Evolutionary conservation across 2,113 vertebrate genomes (phyloP), one percentile per base, ranked within the genome.

Genomic region (Eclectus roratus): DNA sequence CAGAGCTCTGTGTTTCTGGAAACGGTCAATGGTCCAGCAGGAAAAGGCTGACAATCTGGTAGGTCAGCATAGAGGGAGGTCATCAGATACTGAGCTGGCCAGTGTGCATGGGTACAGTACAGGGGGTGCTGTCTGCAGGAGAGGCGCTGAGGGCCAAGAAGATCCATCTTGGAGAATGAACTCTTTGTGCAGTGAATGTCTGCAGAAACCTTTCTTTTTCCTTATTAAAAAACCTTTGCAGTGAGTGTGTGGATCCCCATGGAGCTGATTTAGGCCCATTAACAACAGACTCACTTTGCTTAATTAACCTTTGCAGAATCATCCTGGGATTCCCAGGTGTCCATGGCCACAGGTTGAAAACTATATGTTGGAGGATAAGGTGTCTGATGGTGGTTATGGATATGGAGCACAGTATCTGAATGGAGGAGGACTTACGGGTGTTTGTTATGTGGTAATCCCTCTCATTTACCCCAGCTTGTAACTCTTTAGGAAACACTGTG

Each of bases 271-370:
- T 74, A 95, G 93, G 88, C 14, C 94, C 91, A 47, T 94, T 95
- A 95, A 91, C 53, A 71, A 29, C 27, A 93, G 91, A 71, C 43
- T 80, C 5, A 2, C 33, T 93, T 91, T 92, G 77, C 77, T 96
- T 96, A 97, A 95, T 97, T 96, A 96, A 91, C 64, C 37, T 92
- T 94, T 78, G 69, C 58, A 91, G 83, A 91, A 93, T 93, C 81
- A 43, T 83, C 43, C 47, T 64, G 80, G 72, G 69, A 92, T 93
- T 94, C 94, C 72, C 91, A 4, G 6, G 60, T 64, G 94, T 63
- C 64, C 64, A 43, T 91, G 85, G 85, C 77, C 68, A 76, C 91
- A 68, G 60, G 60, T 93, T 86, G 80, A 55, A 77, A 83, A 71
- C 65, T 87, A 7, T 68, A 29, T 1, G 3, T 56, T 83, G 79